phyloP scores from a whole-genome alignment of 2,113 vertebrate genomes.

The Osmerus mordax region DNA sequence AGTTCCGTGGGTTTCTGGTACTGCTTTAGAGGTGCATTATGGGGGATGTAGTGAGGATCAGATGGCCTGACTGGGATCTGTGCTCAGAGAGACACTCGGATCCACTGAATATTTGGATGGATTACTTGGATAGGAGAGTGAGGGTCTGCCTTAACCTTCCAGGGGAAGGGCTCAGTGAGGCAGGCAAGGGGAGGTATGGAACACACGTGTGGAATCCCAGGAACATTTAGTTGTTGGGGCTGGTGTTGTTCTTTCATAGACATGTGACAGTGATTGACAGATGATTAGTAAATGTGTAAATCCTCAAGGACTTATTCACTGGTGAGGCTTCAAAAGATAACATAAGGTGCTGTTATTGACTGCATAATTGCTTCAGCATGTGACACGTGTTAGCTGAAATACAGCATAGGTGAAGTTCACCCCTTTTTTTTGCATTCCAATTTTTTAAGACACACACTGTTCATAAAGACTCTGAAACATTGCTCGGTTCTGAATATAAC shows the following conservation, averaged over 20 bases:
- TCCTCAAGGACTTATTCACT: constrained; percentile 37
- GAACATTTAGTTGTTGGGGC: constrained; percentile 7
- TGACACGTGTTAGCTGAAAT: constrained; percentile 21
- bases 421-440: constrained; percentile 26
- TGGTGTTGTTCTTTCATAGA: constrained; percentile 27
- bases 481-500: constrained; percentile 37
- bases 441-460: constrained; percentile 13
- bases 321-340: constrained; percentile 41
- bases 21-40: constrained; percentile 6
- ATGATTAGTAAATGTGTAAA: constrained; percentile 36
- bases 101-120: constrained; percentile 48
- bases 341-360: constrained; percentile 35
- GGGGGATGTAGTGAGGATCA: constrained; percentile 34
- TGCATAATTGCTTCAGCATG: constrained; percentile 47
- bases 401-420: constrained; percentile 22
- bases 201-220: constrained; percentile 22
- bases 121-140: constrained; percentile 48
- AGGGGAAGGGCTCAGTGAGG: constrained; percentile 20
- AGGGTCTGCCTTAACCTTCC: constrained; percentile 27
- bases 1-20: constrained; percentile 14
- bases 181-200: constrained; percentile 24
- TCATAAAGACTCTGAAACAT: constrained; percentile 26
- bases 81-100: constrained; percentile 40
- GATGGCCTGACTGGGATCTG: constrained; percentile 36
- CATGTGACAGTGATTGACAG: constrained; percentile 42